A percentile compares a stretch with the other conserved stretches of the same genome.
Conservation (phyloP, 2,113 vertebrate genomes). For the Aphyosemion australe region DNA sequence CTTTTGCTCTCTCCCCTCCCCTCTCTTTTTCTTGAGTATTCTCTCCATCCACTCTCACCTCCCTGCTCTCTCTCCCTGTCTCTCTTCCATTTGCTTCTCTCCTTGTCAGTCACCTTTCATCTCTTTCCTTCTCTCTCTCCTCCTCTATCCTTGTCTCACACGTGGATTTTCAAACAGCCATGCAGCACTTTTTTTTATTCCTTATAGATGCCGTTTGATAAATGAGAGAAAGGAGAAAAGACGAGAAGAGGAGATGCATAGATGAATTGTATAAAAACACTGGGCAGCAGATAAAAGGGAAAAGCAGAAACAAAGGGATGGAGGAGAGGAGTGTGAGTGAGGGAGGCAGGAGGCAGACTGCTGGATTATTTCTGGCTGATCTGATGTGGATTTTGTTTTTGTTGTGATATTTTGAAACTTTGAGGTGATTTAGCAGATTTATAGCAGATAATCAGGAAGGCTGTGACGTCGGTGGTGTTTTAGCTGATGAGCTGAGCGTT, state of each 20-base stretch:
- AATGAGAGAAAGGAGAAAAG: slow-evolving; percentile 29
- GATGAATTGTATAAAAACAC: slow-evolving; percentile 11
- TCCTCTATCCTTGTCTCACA: slow-evolving; percentile 11
- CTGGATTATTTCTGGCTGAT: slow-evolving; percentile 36
- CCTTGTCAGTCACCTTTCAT: slow-evolving; percentile 68
- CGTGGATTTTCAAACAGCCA: slow-evolving; percentile 51
- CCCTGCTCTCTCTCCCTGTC: slow-evolving; percentile 22
- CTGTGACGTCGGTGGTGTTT: slow-evolving; percentile 1
- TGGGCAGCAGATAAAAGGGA: slow-evolving; percentile 32
- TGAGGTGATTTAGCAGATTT: slow-evolving; percentile 27
- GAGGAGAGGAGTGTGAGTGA: slow-evolving; percentile 42
- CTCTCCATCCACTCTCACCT: slow-evolving; percentile 35
- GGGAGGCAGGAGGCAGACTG: slow-evolving; percentile 24
- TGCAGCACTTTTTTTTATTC: slow-evolving; percentile 57
- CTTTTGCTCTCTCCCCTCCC: slow-evolving; percentile 31
- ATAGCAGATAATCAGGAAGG: slow-evolving; percentile 23
- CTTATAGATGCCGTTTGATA: slow-evolving; percentile 45
- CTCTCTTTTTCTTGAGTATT: slow-evolving; percentile 33
- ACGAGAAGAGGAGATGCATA: slow-evolving; percentile 18
- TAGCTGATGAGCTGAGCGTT: slow-evolving; percentile 15
- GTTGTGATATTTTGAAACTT: slow-evolving; percentile 26
- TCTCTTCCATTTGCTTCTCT: slow-evolving; percentile 59
- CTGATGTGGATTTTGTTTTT: slow-evolving; percentile 45
- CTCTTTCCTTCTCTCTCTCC: slow-evolving; percentile 36
- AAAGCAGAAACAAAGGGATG: slow-evolving; percentile 51